Conservation (phyloP, 2,797 vertebrate species). For the Gallinago stenura region DNA sequence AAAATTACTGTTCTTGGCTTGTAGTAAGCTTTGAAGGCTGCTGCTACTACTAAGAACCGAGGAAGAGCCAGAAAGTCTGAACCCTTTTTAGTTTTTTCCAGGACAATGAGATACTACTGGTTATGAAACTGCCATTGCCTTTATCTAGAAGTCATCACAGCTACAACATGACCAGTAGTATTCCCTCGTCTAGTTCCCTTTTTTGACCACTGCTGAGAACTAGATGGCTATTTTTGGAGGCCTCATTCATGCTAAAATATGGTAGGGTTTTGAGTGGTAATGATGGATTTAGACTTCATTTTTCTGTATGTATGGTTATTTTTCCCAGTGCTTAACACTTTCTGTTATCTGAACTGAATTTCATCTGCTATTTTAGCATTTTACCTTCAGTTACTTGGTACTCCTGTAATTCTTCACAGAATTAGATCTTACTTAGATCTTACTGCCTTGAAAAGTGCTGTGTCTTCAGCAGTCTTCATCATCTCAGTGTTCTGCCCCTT, state of each 20-base stretch:
- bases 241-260: background rate
- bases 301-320: background rate
- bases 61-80: background rate
- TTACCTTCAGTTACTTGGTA: background rate
- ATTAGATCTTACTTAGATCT: background rate
- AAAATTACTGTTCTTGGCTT: background rate
- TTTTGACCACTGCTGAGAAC: background rate
- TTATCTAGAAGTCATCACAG: background rate
- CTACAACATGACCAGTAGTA: background rate
- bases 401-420: background rate
- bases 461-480: background rate
- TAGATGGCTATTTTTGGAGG: background rate
- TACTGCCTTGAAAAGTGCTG: background rate
- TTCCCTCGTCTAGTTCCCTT: background rate
- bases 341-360: background rate
- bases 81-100: background rate
- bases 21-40: background rate
- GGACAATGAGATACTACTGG: background rate
- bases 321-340: background rate
- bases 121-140: background rate
- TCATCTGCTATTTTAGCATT: background rate
- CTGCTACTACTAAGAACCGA: background rate
- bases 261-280: accelerated
- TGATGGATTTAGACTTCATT: background rate
- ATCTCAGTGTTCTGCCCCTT: background rate